Base-by-base conservation (phyloP, 1,140 invertebrate genomes). In the Spodoptera frugiperda region DNA sequence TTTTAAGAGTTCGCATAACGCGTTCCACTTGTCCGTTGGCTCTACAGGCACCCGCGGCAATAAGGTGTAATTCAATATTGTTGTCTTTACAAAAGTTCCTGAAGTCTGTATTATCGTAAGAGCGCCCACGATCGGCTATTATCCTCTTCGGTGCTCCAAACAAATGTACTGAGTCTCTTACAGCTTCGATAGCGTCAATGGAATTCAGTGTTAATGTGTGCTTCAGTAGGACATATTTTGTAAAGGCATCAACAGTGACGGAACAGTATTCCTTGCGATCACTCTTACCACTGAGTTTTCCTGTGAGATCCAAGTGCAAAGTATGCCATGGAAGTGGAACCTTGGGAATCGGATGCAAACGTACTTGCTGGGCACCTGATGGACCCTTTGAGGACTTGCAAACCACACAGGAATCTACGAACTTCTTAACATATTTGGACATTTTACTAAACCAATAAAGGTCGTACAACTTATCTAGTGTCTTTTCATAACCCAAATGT, bases 371-470 rank as follows among this genome's bases (percentile, higher is more conserved):
- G 6, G 78, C 80, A 3, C 78, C 76, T 8, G 80, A 82, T 0
- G 73, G 9, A n/a, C 78, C 80, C 25, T 82, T 82, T 0, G 75
- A 82, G 8, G 75, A 68, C 54, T 77, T 80, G 33, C 76, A 82
- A 8, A 78, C 53, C 1, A 82, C 65, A 11, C 78, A 82, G 0
- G 78, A 79, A 19, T 82, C 80, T 33, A 81, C 70, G 77, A 80
- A 85, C 67, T 81, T 85, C 77, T 77, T 72, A 19, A 84, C 81
- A 67, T 39, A 63, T 65, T 81, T 83, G 9, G 77, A 8, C 84
- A 83, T 86, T 59, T 76, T 72, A 2, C 63, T 75, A 46, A 86
- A 86, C 78, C 82, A 82, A 73, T 84, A 84, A 15, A 78, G 53
- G 9, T 84, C 79, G 25, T 81, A 81, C 2, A 86, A 9, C 61